Evolutionary conservation across 2,797 vertebrate species (phyloP).

Genomic region (Leptatherina wallacei): DNA sequence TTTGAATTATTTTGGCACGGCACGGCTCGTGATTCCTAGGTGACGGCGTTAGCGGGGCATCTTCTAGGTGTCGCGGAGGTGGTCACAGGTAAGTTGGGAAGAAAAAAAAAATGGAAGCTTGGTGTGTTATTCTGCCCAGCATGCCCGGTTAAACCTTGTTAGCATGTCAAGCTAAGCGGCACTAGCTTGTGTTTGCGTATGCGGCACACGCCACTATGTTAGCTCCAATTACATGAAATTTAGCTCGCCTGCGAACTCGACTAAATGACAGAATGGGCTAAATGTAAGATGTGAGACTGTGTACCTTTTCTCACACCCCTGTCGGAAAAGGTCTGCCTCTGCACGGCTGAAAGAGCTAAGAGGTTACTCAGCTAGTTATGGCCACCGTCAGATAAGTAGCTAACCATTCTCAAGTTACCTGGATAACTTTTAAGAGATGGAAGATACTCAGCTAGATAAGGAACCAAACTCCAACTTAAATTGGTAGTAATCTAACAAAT

Average conservation of each 20-base stretch:
- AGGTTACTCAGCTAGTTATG: conserved; percentile 39
- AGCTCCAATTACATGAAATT: conserved; percentile 33
- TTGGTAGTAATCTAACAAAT: not conserved
- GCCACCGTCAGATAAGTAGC: conserved; percentile 26
- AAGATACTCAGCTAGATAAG: conserved; percentile 34
- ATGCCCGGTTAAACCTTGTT: not conserved
- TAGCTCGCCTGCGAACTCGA: conserved; percentile 12
- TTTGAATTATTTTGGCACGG: conserved; percentile 70
- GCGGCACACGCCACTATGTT: conserved; percentile 61
- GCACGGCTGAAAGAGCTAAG: not conserved
- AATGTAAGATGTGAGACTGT: not conserved
- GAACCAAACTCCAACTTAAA: not conserved
- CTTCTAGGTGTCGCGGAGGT: conserved; percentile 67
- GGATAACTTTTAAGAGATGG: conserved; percentile 50
- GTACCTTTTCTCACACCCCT: too few species aligned
- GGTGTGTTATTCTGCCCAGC: conserved; percentile 3
- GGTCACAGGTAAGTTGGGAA: conserved; percentile 65
- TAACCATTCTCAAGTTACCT: conserved; percentile 57
- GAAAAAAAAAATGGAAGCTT: not conserved
- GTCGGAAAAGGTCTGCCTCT: not conserved
- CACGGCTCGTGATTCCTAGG: conserved; percentile 45
- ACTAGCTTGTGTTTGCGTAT: conserved; percentile 67
- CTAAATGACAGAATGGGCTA: rapidly evolving
- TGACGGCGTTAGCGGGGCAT: conserved; percentile 49
- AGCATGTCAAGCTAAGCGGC: conserved; percentile 16